phyloP scores from a whole-genome alignment of 2,888 invertebrate genomes.

The Agrochola litura region DNA sequence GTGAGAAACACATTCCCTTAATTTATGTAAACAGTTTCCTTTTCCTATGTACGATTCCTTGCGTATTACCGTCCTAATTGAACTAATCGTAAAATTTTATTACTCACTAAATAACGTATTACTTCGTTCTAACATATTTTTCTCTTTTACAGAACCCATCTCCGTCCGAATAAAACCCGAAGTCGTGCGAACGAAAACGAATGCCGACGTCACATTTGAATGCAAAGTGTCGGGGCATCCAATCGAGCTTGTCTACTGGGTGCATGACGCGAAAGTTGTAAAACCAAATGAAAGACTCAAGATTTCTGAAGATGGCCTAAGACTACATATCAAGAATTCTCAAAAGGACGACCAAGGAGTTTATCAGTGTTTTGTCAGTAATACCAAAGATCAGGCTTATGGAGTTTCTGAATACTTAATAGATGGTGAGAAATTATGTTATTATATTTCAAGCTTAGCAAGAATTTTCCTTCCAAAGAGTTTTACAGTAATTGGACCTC shows the following conservation, averaged over 20 bases:
- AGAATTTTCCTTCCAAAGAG: not conserved
- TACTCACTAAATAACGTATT: slow-evolving; percentile 48
- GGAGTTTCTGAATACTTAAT: slow-evolving; percentile 95
- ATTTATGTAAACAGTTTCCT: slow-evolving; percentile 63
- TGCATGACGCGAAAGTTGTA: slow-evolving; percentile 93
- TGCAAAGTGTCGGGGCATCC: slow-evolving; percentile 97
- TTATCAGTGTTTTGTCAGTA: slow-evolving; percentile 97
- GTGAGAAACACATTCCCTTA: slow-evolving; percentile 58
- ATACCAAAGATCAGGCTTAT: slow-evolving; percentile 96
- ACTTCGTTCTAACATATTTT: slow-evolving; percentile 44
- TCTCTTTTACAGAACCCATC: slow-evolving; percentile 91
- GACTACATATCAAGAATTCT: slow-evolving; percentile 92
- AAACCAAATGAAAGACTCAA: slow-evolving; percentile 91
- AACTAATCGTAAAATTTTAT: slow-evolving; percentile 62
- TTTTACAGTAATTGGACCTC: not conserved
- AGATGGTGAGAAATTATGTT: slow-evolving; percentile 91
- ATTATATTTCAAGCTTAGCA: not conserved
- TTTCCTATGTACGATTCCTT: slow-evolving; percentile 50
- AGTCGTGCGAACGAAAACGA: slow-evolving; percentile 95
- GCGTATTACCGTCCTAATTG: slow-evolving; percentile 62
- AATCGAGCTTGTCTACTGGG: slow-evolving; percentile 94
- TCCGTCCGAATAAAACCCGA: slow-evolving; percentile 95
- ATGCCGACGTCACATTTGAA: slow-evolving; percentile 95
- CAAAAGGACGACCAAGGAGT: slow-evolving; percentile 96
- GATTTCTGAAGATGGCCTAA: slow-evolving; percentile 86